phyloP scores from a whole-genome alignment of 2,888 invertebrate genomes.

The Lobophora halterata region DNA sequence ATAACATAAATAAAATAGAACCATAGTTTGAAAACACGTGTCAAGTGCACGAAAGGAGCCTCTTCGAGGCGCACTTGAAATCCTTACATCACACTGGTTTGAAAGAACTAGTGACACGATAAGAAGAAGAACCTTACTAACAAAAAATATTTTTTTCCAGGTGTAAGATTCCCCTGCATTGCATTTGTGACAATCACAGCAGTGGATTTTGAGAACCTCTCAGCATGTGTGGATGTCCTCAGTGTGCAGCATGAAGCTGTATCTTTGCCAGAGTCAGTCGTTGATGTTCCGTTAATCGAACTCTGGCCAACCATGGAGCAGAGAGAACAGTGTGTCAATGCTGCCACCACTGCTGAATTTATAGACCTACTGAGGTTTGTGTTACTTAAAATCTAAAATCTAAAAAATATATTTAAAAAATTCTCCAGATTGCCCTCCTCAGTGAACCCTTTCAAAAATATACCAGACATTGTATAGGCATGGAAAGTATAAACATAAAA shows the following conservation, averaged over 20 bases:
- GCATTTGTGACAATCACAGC: slow-evolving; percentile 81
- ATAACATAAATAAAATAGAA: too few relatives aligned
- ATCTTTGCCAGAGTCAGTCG: slow-evolving; percentile 79
- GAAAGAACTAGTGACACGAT: too few relatives aligned
- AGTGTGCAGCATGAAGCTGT: slow-evolving; percentile 84
- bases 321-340: slow-evolving; percentile 78
- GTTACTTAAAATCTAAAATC: not conserved
- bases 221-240: slow-evolving; percentile 80
- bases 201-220: slow-evolving; percentile 76
- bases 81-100: too few relatives aligned
- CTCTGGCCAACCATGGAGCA: slow-evolving; percentile 85
- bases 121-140: too few relatives aligned
- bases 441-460: too few relatives aligned
- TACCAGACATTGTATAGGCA: too few relatives aligned
- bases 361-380: slow-evolving; percentile 80
- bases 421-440: too few relatives aligned
- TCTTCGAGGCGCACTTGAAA: too few relatives aligned
- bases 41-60: too few relatives aligned
- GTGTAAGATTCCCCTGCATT: slow-evolving; percentile 83
- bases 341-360: slow-evolving; percentile 81
- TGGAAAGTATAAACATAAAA: too few relatives aligned
- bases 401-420: too few relatives aligned
- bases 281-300: slow-evolving; percentile 81
- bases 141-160: slow-evolving; percentile 50
- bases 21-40: too few relatives aligned